Conservation (phyloP, 2,113 vertebrate species). For the Corythornis cristatus region DNA sequence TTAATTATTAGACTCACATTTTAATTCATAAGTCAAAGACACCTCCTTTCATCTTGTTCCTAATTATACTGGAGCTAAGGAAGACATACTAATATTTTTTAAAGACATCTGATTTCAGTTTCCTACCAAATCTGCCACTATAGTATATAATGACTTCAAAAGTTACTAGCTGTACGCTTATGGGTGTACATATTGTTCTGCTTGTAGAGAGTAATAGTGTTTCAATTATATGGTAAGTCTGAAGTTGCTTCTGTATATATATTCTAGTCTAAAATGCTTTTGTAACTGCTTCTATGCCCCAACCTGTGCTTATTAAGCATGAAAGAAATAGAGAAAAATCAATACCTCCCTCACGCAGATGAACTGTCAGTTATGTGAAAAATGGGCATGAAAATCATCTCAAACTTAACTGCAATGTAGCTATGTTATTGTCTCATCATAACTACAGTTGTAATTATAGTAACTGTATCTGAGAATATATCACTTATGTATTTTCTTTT, state of each 20-base stretch:
- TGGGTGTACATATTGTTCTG: neutral
- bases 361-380: neutral
- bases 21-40: neutral
- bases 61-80: neutral
- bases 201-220: neutral
- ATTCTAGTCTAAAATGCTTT: neutral
- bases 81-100: neutral
- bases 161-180: neutral
- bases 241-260: neutral
- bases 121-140: neutral
- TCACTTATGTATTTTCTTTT: neutral
- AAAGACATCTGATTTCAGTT: neutral
- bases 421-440: neutral
- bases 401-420: neutral
- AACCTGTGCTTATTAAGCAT: neutral
- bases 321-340: neutral
- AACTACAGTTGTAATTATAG: neutral
- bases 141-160: neutral
- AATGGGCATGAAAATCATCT: neutral
- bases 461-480: neutral
- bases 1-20: neutral
- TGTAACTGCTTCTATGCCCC: neutral
- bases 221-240: neutral
- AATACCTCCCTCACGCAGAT: neutral
- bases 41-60: neutral